Evolutionary conservation across 2,888 invertebrate species (phyloP).

Genomic region (Pachymerium ferrugineum): DNA sequence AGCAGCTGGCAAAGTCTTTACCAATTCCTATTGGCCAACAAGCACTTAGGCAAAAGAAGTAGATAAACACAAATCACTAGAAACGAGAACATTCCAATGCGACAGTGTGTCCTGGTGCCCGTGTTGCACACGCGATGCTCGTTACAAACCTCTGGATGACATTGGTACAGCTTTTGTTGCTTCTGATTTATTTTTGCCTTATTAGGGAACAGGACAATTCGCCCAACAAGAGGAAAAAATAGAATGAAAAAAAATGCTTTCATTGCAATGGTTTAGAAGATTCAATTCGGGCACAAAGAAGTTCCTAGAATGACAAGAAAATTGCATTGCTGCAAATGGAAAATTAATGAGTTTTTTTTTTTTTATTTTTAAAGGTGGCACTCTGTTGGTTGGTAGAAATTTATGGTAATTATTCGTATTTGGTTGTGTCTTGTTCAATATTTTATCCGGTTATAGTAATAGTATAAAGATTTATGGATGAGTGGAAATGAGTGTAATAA

Average conservation of each 20-base stretch:
- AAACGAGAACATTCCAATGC: slow-evolving; percentile 27
- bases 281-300: slow-evolving; percentile 1
- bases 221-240: no score
- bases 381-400: not conserved
- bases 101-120: slow-evolving; percentile 21
- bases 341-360: slow-evolving; percentile 22
- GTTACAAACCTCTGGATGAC: slow-evolving; percentile 14
- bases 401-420: slow-evolving; percentile 17
- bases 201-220: slow-evolving; percentile 24
- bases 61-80: slow-evolving; percentile 27
- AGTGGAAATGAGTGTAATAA: not conserved
- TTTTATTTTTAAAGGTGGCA: not conserved
- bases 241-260: slow-evolving; percentile 5
- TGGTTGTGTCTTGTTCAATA: not conserved
- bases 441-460: no score
- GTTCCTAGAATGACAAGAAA: slow-evolving; percentile 19
- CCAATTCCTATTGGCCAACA: slow-evolving; percentile 24
- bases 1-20: slow-evolving; percentile 22
- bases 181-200: slow-evolving; percentile 20
- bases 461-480: not conserved
- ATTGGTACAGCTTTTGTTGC: slow-evolving; percentile 19
- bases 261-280: slow-evolving; percentile 23
- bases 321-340: slow-evolving; percentile 27
- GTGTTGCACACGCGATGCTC: slow-evolving; percentile 10
- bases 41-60: slow-evolving; percentile 24